Base-by-base conservation (phyloP, 1,140 invertebrate species). In the Drosophila lacertosa region DNA sequence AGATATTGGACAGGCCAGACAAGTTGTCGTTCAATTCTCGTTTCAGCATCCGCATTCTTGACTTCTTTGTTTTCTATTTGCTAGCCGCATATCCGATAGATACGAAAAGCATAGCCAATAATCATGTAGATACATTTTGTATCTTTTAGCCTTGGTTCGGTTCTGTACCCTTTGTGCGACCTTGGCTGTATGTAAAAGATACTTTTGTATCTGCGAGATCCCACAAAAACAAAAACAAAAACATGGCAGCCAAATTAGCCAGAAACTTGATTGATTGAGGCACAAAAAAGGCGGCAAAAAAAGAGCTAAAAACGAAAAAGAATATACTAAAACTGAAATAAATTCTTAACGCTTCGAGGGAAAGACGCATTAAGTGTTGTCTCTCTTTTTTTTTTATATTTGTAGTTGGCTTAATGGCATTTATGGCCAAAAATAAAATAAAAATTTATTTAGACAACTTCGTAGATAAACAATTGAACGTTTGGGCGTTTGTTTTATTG, bases 211-310 rank as follows among this genome's bases (percentile, higher is more conserved):
- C 44, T 45, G n/a, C 13, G 18, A 13, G 54, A 24, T 57, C 53
- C 13, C 44, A 6, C 13, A 20, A 35, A 24, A 42, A 40, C 50
- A 44, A 54, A 29, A 37, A 57, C 11, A 24, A 35, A 35, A 35
- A 40, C 63, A 84, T 71, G 83, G 66, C 75, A 67, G 65, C 45
- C 62, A 57, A 82, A 84, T 82, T 82, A 68, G 51, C 65, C 33
- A 44, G 40, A 54, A 79, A 69, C 57, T 72, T 83, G 80, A 86
- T 83, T 86, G 80, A 83, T 86, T 86, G 59, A 80, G 75, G 62
- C 67, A 37, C n/a, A 50, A 29, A 32, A 18, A 10, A n/a, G 51
- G 42, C 32, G 60, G 29, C 15, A 15, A 10, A 10, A 29, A 55
- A 65, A 22, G 7, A 53, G 0, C 15, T 11, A 42, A 50, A 37